Evolutionary conservation across 2,797 vertebrate genomes (phyloP), one percentile per base, ranked within the genome.

Genomic region (Hybognathus amarus): DNA sequence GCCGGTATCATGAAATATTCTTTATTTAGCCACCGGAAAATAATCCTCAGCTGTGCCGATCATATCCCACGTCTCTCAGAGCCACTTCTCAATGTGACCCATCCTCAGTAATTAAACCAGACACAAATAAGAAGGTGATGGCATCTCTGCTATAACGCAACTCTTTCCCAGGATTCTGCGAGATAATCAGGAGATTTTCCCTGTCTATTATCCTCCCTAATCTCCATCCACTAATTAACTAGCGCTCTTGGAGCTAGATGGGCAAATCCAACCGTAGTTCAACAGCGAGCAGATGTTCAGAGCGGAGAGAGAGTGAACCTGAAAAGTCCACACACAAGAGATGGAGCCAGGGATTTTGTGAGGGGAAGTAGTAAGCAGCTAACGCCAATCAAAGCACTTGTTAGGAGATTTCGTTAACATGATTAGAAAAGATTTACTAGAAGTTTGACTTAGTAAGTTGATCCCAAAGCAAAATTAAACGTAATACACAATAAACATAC

Each of bases 111-210:
- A 87, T 87, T 87, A 89, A 86, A 63, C 78, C 68, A 71, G 61
- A 80, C 59, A 66, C 61, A 79, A 83, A 88, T 85, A 80, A 85
- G 85, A 80, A 89, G 81, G 83, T 87, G 81, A 80, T 73, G 87
- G 83, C 85, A 82, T 87, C 79, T 87, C 83, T 69, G 11, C 69
- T 69, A 82, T 79, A 82, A 85, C 64, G 64, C 38, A n/a, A 81
- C 69, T 86, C 83, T 85, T 85, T 87, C 77, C 67, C 54, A 61
- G 83, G 81, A 86, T 82, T 83, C 79, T 69, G 61, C 30, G 64
- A 84, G 84, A 88, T 89, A 83, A 88, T 88, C 84, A 85, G 83
- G 38, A 87, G 82, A 84, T 89, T 88, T 88, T 87, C 84, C 82
- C 54, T 80, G 83, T 82, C 82, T 85, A 83, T 89, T 89, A 88